Evolutionary conservation across 1,140 invertebrate genomes (phyloP), one percentile per base, ranked within the genome.

Genomic region (Lepidotrigona ventralis): DNA sequence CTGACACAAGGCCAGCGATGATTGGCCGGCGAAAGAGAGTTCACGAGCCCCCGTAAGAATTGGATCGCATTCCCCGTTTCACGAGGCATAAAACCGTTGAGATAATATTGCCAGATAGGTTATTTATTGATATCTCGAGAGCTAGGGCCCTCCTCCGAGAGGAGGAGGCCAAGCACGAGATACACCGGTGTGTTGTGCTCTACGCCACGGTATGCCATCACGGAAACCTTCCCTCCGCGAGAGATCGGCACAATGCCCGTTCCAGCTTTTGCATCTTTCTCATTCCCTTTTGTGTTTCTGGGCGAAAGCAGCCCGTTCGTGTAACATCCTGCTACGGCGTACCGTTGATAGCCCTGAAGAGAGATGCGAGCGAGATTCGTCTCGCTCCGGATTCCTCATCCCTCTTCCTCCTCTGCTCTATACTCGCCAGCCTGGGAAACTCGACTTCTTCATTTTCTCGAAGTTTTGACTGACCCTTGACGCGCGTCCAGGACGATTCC

Each of bases 91-190:
- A 87, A 89, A 92, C 89, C 91, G 86, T 84, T 90, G 87, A 90
- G 91, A 92, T 93, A 92, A 91, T 92, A 92, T 92, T 92, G 90
- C 90, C 87, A 90, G 91, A 92, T 92, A 92, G 87, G 90, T 93
- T 93, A 93, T 93, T 93, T 91, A 93, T 92, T 89, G 86, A 88
- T 91, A 91, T 91, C 89, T 91, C 83, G 88, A 75, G 76, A 85
- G 21, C 84, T 76, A 73, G 74, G 1, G 84, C 85, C 39, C 39
- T 46, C 39, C 39, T 81, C 78, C 64, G 39, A n/a, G 39, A 71
- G 51, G 33, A 33, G 33, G 33, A 33, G 33, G 58, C 72, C 77
- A 46, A 8, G 76, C 88, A 86, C 86, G 84, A 46, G 39, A 83
- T 86, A 84, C 79, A 46, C 39, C 39, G 39, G 39, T 70, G 84